Base-by-base conservation (phyloP, 2,888 invertebrate genomes). In the Zaprionus bogoriensis region DNA sequence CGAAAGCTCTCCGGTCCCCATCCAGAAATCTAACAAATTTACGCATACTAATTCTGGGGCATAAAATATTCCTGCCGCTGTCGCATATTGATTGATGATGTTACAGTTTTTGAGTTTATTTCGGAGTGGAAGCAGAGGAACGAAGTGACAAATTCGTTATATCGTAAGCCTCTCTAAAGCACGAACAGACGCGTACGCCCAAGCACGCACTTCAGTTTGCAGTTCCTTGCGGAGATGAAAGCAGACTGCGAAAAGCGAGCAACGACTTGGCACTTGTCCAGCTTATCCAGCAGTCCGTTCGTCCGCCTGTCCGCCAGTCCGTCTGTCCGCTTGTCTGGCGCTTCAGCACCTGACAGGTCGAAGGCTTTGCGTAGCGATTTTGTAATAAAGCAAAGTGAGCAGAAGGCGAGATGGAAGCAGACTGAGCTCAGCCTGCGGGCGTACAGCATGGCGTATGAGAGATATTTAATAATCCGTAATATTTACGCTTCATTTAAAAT, bases 351-450 rank as follows among this genome's bases (percentile, higher is more conserved):
- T 55, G 78, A 38, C 60, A 46, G 63, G 57, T 28, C 46, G 38
- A 22, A 44, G 50, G 45, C 28, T 23, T 14, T 45, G 57, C 25
- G 45, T 75, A 60, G 62, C 63, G 76, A 79, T 75, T 75, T 75
- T 60, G 80, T 76, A 79, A 79, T 79, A 78, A 75, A 59, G 71
- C 59, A 75, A 65, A 66, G 76, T 62, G 50, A 59, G 60, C 59
- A 62, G 74, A 41, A 28, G 30, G 20, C 12, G 19, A 19, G 23
- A 51, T 7, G 27, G 32, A 41, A 66, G 54, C 55, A 46, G 71
- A 41, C 55, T 58, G 61, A 72, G 45, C 45, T 17, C 39, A 47
- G 30, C 41, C 23, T 20, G 20, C 7, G 12, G 45, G 47, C 38
- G 59, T 38, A 27, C 68, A 58, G 58, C 73, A 20, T 68, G 80